A percentile compares a stretch with the other conserved stretches of the same genome.
Evolutionary conservation across 2,113 vertebrate genomes (phyloP).

Genomic region (Cepphus grylle): DNA sequence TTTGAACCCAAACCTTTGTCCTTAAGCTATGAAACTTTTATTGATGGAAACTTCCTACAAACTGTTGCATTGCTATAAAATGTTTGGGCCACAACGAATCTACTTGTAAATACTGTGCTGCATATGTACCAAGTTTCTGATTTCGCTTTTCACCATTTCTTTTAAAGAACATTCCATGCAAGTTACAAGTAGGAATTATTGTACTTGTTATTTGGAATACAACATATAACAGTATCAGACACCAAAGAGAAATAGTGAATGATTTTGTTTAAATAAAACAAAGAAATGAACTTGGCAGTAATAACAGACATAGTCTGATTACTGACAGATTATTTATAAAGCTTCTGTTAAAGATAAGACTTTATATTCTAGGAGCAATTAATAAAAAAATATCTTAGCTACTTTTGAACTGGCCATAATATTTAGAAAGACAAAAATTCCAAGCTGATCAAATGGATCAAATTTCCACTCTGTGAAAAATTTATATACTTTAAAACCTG

Average conservation of each 20-base stretch:
- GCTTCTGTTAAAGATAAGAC: neutral
- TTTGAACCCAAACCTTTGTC: neutral
- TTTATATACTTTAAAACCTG: neutral
- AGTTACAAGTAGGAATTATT: neutral
- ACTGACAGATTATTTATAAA: neutral
- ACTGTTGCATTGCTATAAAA: neutral
- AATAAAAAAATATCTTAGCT: neutral
- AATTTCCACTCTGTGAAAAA: neutral
- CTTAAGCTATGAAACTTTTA: neutral
- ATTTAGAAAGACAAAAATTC: neutral
- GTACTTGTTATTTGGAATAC: neutral
- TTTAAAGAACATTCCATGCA: neutral
- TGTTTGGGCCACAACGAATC: neutral
- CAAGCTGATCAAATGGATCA: neutral
- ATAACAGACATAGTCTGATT: neutral
- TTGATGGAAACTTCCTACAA: neutral
- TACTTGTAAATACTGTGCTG: neutral
- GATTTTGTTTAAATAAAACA: neutral
- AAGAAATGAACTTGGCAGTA: neutral
- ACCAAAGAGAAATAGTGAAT: neutral
- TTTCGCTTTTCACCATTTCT: neutral
- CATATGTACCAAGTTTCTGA: neutral
- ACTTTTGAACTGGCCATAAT: neutral
- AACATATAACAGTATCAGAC: neutral
- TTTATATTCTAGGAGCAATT: neutral